Evolutionary conservation across 2,888 invertebrate species (phyloP), one percentile per base, ranked within the genome.

Genomic region (Tenthredo scrophulariae): DNA sequence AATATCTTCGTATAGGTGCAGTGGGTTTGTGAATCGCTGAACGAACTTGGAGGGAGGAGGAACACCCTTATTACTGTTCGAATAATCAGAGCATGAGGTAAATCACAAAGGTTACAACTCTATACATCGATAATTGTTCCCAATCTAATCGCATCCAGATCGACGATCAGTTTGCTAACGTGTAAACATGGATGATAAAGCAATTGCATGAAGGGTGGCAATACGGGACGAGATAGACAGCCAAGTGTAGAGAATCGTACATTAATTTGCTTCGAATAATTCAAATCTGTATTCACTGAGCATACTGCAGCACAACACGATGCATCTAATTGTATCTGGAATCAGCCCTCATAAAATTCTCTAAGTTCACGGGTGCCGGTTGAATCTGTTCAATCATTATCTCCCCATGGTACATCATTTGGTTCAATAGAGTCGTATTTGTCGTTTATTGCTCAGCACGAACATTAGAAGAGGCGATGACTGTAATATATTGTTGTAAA

Each of bases 401-500:
- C 10, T 79, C n/a, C 79, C 58, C 54, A 79, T 40, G 37, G 26
- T 40, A 77, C 29, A 54, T 50, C 29, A 80, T 62, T 62, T 62
- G 40, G 80, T 37, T 62, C 15, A 62, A 62, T 80, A 40, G 62
- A 62, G 13, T 37, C 40, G 26, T 22, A 37, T 40, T 40, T 80
- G 62, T 58, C 58, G 62, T 62, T 37, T 62, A 77, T 40, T 33
- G 77, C 77, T 33, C 22, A 22, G 50, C 40, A 77, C 33, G 54
- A 54, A 77, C 72, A 74, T 33, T n/a, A 46, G 13, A n/a, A 54
- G 50, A 46, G 54, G 33, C 33, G 33, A 77, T 33, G 15, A 50
- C 77, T 10, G 9, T 77, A 50, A 77, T 54, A 26, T 77, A 77
- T 77, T 29, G 50, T 77, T 54, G 22, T 80, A 40, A 15, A 80